Conservation (phyloP, 2,113 vertebrate genomes). For the Corythaixoides concolor region DNA sequence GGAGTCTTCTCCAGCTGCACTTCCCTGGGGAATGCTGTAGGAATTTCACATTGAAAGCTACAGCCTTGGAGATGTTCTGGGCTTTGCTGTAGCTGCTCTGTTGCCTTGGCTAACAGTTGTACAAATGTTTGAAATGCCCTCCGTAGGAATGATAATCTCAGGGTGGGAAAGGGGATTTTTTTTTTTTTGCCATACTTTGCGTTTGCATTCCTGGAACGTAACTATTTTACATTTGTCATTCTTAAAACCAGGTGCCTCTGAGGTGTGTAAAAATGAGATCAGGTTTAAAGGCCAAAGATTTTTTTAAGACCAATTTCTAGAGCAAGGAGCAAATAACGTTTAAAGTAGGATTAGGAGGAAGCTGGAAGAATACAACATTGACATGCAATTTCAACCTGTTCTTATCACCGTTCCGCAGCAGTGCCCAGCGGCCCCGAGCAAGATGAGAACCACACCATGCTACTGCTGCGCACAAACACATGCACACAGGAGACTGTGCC, state of each 20-base stretch:
- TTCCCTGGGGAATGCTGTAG: background rate
- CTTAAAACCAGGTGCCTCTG: background rate
- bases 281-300: background rate
- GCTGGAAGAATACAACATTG: background rate
- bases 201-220: background rate
- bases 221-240: background rate
- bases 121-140: background rate
- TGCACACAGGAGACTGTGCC: accelerated
- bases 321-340: background rate
- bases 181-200: background rate
- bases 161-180: background rate
- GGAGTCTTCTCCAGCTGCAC: background rate
- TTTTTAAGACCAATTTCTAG: background rate
- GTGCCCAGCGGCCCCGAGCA: accelerated
- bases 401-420: background rate
- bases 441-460: background rate
- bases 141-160: background rate
- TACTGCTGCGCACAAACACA: background rate
- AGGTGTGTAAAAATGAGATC: background rate
- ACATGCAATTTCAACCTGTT: background rate
- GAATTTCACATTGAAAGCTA: constrained; percentile 1
- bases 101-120: constrained; percentile 11
- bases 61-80: background rate
- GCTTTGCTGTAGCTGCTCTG: constrained; percentile 38
- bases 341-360: background rate